Percentiles rank a stretch among this genome's conserved stretches.
phyloP scores from a whole-genome alignment of 2,888 invertebrate genomes.

The Allygus modestus region DNA sequence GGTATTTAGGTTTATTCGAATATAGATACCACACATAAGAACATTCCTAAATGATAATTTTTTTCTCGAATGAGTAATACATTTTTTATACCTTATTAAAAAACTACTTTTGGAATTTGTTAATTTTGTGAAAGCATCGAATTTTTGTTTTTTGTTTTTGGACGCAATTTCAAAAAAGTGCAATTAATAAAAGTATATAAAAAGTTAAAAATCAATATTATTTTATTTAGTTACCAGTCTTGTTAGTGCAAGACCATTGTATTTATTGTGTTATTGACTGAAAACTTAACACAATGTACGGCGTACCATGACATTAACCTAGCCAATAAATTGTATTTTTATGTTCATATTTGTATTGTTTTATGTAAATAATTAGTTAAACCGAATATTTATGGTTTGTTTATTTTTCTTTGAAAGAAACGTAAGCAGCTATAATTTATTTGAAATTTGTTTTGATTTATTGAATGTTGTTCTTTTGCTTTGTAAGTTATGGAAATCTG shows the following conservation, averaged over 20 bases:
- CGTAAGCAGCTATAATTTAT: background rate
- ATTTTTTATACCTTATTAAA: no score
- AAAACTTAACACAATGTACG: background rate
- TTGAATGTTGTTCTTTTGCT: background rate
- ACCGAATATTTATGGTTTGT: background rate
- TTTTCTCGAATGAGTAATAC: no score
- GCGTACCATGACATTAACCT: constrained; percentile 40
- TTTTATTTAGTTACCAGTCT: constrained; percentile 55
- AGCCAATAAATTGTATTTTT: constrained; percentile 7
- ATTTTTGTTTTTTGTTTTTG: no score
- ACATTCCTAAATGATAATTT: no score
- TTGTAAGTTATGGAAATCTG: no score
- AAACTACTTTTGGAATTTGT: no score
- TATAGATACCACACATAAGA: no score
- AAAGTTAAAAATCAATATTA: constrained; percentile 4
- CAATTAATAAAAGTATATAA: constrained; percentile 18
- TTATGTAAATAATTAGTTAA: constrained; percentile 23
- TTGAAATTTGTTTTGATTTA: background rate
- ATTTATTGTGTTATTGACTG: constrained; percentile 31
- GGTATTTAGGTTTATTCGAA: no score
- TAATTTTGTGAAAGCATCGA: no score
- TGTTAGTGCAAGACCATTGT: constrained; percentile 31
- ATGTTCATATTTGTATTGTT: constrained; percentile 38
- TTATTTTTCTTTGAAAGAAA: background rate
- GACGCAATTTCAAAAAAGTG: no score